phyloP scores from a whole-genome alignment of 2,888 invertebrate genomes.

The Drosophila infuscata region DNA sequence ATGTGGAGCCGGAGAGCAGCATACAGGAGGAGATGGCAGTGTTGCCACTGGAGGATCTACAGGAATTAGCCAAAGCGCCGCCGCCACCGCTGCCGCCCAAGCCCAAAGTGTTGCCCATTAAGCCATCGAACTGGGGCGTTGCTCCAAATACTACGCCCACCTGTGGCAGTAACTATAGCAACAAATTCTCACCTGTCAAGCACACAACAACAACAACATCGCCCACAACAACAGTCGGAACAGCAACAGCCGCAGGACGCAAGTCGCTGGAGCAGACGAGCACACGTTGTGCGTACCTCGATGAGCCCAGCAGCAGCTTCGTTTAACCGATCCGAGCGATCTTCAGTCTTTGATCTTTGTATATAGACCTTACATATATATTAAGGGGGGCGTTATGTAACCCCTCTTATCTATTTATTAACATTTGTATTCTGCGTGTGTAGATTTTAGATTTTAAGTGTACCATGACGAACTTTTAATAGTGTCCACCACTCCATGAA shows the following conservation, averaged over 20 bases:
- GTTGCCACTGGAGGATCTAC: constrained; percentile 27
- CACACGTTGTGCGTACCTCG: constrained; percentile 86
- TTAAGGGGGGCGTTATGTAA: constrained; percentile 5
- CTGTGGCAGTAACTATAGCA: constrained; percentile 69
- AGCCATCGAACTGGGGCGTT: constrained; percentile 87
- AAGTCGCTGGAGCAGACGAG: constrained; percentile 70
- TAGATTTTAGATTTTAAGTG: constrained; percentile 20
- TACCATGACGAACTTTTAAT: constrained; percentile 55
- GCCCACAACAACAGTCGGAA: constrained; percentile 25
- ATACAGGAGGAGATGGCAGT: constrained; percentile 44
- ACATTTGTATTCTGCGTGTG: constrained; percentile 37
- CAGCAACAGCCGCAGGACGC: constrained; percentile 57
- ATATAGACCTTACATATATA: constrained; percentile 32
- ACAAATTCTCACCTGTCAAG: constrained; percentile 58
- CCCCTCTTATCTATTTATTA: constrained; percentile 50
- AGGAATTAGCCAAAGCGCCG: constrained; percentile 85
- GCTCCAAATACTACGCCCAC: constrained; percentile 53
- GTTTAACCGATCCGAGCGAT: constrained; percentile 83
- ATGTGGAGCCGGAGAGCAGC: constrained; percentile 54
- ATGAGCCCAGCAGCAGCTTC: constrained; percentile 89
- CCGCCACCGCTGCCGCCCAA: constrained; percentile 92
- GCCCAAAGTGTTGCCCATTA: constrained; percentile 89
- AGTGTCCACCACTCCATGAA: constrained; percentile 24
- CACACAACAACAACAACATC: constrained; percentile 47
- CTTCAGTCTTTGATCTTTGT: constrained; percentile 38